phyloP scores from a whole-genome alignment of 2,113 vertebrate genomes.

The Elephas maximus region DNA sequence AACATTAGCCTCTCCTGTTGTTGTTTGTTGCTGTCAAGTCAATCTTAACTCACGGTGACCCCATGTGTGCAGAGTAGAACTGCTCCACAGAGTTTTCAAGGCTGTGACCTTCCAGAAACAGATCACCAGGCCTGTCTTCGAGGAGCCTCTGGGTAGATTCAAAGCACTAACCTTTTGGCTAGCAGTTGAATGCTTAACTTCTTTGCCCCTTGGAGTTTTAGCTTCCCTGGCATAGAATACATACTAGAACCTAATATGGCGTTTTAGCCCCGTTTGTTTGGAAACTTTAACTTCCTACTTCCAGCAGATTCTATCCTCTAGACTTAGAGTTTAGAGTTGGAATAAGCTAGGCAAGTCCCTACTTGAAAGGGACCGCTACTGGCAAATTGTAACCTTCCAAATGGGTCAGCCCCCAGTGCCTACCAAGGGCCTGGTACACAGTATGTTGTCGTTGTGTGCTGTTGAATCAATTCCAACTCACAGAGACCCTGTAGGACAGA shows the following conservation, averaged over 20 bases:
- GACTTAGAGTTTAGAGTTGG: constrained; percentile 40
- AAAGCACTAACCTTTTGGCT: no score
- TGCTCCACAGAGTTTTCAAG: no score
- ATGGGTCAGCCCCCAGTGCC: not conserved
- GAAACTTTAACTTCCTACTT: constrained; percentile 38
- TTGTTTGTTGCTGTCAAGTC: no score
- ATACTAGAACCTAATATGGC: not conserved
- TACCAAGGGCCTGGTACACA: not conserved
- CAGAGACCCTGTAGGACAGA: not conserved
- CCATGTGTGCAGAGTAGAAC: no score
- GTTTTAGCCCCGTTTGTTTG: not conserved
- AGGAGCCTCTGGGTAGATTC: no score
- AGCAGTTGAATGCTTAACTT: not conserved
- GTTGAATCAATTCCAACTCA: not conserved
- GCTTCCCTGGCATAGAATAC: not conserved
- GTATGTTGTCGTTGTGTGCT: not conserved
- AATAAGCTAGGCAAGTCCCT: constrained; percentile 21
- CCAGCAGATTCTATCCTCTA: not conserved
- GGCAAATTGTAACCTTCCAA: not conserved
- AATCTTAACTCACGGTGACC: no score
- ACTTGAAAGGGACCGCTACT: not conserved
- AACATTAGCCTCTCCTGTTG: not conserved
- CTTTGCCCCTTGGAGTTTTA: not conserved
- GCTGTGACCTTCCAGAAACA: no score
- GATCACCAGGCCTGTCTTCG: no score